Conservation (phyloP, 1,140 invertebrate genomes). For the Aphis gossypii region DNA sequence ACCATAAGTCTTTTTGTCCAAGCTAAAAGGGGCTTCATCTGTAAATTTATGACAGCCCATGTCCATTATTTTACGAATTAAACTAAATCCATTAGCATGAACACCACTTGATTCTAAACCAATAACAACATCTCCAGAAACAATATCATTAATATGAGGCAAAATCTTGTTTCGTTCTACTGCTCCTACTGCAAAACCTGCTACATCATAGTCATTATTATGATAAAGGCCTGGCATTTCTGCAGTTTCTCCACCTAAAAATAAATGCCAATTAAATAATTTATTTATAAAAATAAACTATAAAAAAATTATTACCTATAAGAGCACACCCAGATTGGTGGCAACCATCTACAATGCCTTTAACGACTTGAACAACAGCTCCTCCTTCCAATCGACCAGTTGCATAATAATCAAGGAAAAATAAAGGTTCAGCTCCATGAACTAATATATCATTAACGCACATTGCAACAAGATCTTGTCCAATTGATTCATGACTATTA, state of each 20-base stretch:
- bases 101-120: constrained; percentile 88
- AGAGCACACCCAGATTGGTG: constrained; percentile 84
- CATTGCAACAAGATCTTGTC: constrained; percentile 97
- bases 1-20: constrained; percentile 68
- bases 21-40: constrained; percentile 84
- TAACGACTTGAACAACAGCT: constrained; percentile 78
- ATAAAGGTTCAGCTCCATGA: constrained; percentile 92
- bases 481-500: constrained; percentile 83
- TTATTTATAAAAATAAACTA: constrained; percentile 11
- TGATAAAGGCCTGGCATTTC: constrained; percentile 96
- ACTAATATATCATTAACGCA: constrained; percentile 96
- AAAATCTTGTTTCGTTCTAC: constrained; percentile 80
- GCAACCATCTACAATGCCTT: constrained; percentile 89
- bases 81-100: constrained; percentile 96
- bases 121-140: constrained; percentile 81
- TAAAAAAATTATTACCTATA: constrained; percentile 71
- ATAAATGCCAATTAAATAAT: not conserved
- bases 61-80: constrained; percentile 85
- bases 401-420: constrained; percentile 96
- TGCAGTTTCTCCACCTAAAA: constrained; percentile 89
- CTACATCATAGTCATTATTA: constrained; percentile 88
- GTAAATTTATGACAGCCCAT: constrained; percentile 69
- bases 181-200: constrained; percentile 93
- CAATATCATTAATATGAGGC: constrained; percentile 69
- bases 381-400: constrained; percentile 83